Evolutionary conservation across 1,140 invertebrate genomes (phyloP).

Genomic region (Sitodiplosis mosellana): DNA sequence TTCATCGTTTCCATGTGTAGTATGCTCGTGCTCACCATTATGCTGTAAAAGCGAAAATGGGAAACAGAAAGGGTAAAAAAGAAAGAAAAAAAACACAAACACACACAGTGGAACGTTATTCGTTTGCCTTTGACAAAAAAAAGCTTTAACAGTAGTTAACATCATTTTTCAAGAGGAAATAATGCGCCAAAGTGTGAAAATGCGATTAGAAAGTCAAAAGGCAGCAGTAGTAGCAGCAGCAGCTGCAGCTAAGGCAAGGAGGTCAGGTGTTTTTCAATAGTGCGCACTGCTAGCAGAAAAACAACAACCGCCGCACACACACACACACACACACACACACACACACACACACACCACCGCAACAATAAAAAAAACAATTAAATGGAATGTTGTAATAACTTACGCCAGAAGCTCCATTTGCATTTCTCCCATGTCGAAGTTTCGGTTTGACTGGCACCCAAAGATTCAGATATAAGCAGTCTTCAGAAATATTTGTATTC

Average conservation of each 20-base stretch:
- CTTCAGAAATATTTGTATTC: slow-evolving; percentile 80
- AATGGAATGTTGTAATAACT: not conserved
- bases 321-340: too few species aligned
- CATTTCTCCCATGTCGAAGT: slow-evolving; percentile 37
- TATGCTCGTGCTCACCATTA: slow-evolving; percentile 6
- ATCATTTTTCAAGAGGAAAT: too few species aligned
- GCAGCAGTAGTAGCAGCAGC: too few species aligned
- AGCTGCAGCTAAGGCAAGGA: not conserved
- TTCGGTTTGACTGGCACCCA: slow-evolving; percentile 69
- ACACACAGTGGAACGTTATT: too few species aligned
- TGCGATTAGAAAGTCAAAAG: too few species aligned
- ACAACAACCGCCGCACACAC: too few species aligned
- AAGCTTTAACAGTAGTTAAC: too few species aligned
- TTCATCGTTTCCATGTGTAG: not conserved
- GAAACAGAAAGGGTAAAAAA: not conserved
- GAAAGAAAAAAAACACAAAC: too few species aligned
- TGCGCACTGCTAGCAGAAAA: not conserved
- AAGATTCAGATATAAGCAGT: slow-evolving; percentile 83
- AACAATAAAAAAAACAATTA: too few species aligned
- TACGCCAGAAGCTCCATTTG: slow-evolving; percentile 20
- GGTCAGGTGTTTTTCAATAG: not conserved
- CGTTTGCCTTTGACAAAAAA: too few species aligned
- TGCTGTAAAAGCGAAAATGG: not conserved
- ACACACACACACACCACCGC: too few species aligned
- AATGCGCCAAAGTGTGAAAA: too few species aligned